A percentile compares a stretch with the other conserved stretches of the same genome.
phyloP scores from a whole-genome alignment of 1,140 invertebrate genomes.

The Euborellia annulipes region DNA sequence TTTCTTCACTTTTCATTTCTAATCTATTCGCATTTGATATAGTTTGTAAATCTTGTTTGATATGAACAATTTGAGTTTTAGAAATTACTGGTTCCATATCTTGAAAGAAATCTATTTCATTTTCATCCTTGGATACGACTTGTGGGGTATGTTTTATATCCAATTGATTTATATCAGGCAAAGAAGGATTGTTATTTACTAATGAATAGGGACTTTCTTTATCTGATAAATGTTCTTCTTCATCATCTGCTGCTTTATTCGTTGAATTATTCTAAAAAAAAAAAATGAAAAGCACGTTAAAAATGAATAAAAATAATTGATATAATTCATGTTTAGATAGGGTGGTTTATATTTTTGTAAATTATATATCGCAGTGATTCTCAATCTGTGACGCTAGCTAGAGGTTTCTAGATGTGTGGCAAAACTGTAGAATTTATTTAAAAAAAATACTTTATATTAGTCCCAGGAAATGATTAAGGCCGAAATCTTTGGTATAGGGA shows the following conservation, averaged over 20 bases:
- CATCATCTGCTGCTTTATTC: constrained; percentile 2
- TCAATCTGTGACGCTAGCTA: too few relatives aligned
- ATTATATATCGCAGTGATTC: too few relatives aligned
- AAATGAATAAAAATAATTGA: too few relatives aligned
- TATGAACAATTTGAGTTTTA: constrained; percentile 33
- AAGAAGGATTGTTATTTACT: too few relatives aligned
- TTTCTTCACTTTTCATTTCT: too few relatives aligned
- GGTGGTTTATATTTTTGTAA: constrained; percentile 11
- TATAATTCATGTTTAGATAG: constrained; percentile 11
- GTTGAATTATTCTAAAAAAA: background rate
- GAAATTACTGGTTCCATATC: constrained; percentile 72
- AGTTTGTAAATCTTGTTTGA: constrained; percentile 18
- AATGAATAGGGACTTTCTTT: too few relatives aligned
- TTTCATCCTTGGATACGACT: constrained; percentile 32
- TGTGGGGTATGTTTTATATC: constrained; percentile 45
- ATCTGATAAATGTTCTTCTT: background rate
- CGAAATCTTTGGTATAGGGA: too few relatives aligned
- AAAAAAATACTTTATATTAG: too few relatives aligned
- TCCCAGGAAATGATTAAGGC: too few relatives aligned
- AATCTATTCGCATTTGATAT: constrained; percentile 22
- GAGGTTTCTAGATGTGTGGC: too few relatives aligned
- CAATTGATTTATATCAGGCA: constrained; percentile 46
- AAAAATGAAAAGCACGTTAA: too few relatives aligned
- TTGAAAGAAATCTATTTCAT: constrained; percentile 61
- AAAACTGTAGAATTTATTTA: too few relatives aligned